Conservation (phyloP, 2,797 vertebrate genomes). For the Megalops cyprinoides region DNA sequence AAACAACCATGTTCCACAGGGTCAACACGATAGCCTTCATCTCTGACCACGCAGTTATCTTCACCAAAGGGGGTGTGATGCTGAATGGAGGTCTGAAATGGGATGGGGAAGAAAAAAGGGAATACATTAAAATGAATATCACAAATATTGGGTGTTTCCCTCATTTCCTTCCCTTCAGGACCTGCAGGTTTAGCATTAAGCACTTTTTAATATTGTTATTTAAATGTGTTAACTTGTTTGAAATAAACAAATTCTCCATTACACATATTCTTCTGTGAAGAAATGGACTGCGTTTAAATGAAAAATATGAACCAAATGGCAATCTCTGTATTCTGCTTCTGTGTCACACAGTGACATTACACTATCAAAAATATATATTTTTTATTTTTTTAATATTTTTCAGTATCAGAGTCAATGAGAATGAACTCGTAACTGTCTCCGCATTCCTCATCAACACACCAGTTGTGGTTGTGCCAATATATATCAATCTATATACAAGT, state of each 20-base stretch:
- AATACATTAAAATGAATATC: slow-evolving; percentile 13
- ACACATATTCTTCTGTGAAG: neutral
- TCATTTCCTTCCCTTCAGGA: slow-evolving; percentile 12
- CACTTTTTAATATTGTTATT: neutral
- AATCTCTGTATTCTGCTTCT: neutral
- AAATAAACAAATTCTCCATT: neutral
- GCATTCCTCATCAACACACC: neutral
- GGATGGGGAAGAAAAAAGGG: neutral
- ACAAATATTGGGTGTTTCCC: slow-evolving; percentile 32
- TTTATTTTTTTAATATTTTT: neutral
- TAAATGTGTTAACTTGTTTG: neutral
- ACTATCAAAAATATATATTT: too few relatives aligned
- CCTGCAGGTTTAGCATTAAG: neutral
- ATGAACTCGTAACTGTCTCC: neutral
- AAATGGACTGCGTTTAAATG: neutral
- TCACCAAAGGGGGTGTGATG: neutral
- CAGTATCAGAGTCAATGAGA: too few relatives aligned
- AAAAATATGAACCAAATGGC: neutral
- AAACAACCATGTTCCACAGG: slow-evolving; percentile 45
- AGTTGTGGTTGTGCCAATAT: too few relatives aligned
- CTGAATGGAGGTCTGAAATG: neutral
- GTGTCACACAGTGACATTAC: neutral
- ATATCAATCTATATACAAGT: too few relatives aligned
- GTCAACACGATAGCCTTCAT: slow-evolving; percentile 43
- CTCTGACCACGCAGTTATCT: slow-evolving; percentile 6